These are phyloP conservation scores for Platysternon megacephalum DNA, from an alignment of 2,113 vertebrate genomes.

Conservation along the genomic window DNA sequence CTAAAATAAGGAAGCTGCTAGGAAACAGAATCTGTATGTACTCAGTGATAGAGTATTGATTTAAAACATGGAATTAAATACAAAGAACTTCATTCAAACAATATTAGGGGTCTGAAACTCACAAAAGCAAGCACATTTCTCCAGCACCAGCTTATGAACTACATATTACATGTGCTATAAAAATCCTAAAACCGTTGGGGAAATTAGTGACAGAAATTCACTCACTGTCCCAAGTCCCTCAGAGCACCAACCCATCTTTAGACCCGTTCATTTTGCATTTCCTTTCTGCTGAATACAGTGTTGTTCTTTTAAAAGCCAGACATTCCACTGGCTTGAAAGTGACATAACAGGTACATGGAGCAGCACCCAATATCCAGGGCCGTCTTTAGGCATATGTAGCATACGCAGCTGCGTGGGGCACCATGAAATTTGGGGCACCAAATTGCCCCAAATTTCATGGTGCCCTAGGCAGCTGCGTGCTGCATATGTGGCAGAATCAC, in stretches of 20 bases:
- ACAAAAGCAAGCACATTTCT: neutral
- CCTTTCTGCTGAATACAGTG: neutral
- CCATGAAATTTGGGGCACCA: no score
- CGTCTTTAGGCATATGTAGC: no score
- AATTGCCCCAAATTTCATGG: no score
- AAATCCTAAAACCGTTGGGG: neutral
- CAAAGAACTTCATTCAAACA: constrained; percentile 34
- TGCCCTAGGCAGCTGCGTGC: no score
- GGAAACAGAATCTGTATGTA: neutral
- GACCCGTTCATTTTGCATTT: neutral
- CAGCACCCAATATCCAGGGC: neutral
- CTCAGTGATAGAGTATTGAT: neutral
- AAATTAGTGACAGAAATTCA: neutral
- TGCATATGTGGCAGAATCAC: no score
- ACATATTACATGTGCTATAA: neutral
- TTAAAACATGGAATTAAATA: neutral
- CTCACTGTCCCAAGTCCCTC: neutral
- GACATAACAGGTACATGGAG: neutral
- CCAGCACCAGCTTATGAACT: neutral
- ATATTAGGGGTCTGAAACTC: neutral
- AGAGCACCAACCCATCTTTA: neutral
- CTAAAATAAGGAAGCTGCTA: neutral
- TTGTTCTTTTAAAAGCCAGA: neutral
- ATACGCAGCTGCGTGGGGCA: no score
- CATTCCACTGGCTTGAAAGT: neutral